Evolutionary conservation across 2,113 vertebrate genomes (phyloP).

Genomic region (Syrmaticus mikado): DNA sequence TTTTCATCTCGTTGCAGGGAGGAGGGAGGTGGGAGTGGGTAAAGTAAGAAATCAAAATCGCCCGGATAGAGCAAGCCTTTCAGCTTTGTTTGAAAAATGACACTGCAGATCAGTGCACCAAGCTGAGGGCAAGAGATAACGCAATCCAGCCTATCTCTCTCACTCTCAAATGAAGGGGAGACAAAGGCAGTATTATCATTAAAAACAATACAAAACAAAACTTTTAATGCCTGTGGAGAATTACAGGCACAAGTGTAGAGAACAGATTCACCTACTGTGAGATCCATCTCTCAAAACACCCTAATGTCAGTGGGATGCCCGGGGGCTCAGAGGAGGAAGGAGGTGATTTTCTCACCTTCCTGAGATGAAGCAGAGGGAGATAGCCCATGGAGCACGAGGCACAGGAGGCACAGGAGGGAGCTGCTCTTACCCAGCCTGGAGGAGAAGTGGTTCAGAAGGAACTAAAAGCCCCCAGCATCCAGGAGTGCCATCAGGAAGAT

Average conservation of each 20-base stretch:
- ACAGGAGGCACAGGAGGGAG: not conserved
- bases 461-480: not conserved
- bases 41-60: conserved; percentile 46
- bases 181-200: not conserved
- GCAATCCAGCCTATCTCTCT: not conserved
- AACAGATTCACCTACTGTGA: not conserved
- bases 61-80: conserved; percentile 27
- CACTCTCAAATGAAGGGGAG: not conserved
- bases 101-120: not conserved
- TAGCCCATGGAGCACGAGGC: not conserved
- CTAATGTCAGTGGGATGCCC: not conserved
- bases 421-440: not conserved
- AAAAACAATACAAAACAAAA: not conserved
- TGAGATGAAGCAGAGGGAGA: not conserved
- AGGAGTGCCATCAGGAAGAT: not conserved
- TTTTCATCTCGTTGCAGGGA: conserved; percentile 53
- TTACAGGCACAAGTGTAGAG: not conserved
- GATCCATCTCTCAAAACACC: not conserved
- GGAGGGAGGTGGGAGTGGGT: conserved; percentile 25
- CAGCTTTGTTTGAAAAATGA: conserved; percentile 53
- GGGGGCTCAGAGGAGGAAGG: not conserved
- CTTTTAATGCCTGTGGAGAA: not conserved
- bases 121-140: conserved; percentile 9
- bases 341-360: not conserved
- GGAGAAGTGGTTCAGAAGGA: not conserved